Base-by-base conservation (phyloP, 2,113 vertebrate species). In the Leptobrachium leishanense region DNA sequence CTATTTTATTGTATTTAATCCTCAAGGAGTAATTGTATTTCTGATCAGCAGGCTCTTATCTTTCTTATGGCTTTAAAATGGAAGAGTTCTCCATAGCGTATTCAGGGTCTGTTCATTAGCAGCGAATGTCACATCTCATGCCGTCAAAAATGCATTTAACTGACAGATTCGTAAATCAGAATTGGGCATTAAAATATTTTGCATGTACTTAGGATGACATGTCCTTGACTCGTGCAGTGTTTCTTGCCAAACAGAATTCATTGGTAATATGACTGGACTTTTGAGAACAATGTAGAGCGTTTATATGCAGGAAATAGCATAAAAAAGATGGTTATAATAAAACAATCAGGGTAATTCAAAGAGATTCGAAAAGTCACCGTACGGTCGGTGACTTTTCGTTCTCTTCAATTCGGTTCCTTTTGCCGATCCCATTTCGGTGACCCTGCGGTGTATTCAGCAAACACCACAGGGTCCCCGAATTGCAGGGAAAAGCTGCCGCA, bases 251-350 rank as follows among this genome's bases (percentile, higher is more conserved):
- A 72, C 6, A 55, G 54, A 13, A 72, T 72, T 15, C 11, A 57
- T 42, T 72, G 31, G 50, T 55, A 72, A 11, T 59, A 2, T 41
- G 6, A 20, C 43, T 69, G 6, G 43, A 9, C 15, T 31, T 2
- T 15, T 57, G 54, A 55, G 71, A 57, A 72, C 53, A 55, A 43
- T 42, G 5, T 57, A 72, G n/a, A 71, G 44, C 50, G 53, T 20
- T 31, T 31, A 31, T 31, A 31, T 31, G 20, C 20, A 39, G 15
- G 8, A 54, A 54, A 53, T 71, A 20, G 8, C n/a, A 71, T 42
- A 55, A 72, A 55, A 41, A 8, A 69, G 11, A 59, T 72, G 53
- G 20, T 40, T 43, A 72, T 64, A 57, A 72, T 72, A 59, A 72
- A 72, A 72, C 53, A 57, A 31, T 57, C 20, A 31, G 20, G 20